phyloP scores from a whole-genome alignment of 2,113 vertebrate species.

The Himantopus leucocephalus region DNA sequence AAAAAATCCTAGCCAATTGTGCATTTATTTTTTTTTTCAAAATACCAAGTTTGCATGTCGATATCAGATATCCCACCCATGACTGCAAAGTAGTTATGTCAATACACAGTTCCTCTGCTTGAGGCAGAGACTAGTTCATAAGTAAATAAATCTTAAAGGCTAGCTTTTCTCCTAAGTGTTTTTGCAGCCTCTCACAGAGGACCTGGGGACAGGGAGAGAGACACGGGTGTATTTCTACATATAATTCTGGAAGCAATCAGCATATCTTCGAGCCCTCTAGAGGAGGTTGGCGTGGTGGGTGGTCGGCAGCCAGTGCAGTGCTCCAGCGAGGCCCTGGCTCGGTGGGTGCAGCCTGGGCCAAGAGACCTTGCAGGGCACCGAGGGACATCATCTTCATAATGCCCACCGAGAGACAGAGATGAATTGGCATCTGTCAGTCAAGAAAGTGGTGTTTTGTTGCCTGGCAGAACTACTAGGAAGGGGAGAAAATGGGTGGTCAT shows the following conservation, averaged over 20 bases:
- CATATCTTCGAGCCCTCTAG: not conserved
- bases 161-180: not conserved
- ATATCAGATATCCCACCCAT: not conserved
- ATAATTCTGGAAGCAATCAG: not conserved
- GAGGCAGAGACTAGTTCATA: not conserved
- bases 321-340: not conserved
- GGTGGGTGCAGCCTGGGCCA: not conserved
- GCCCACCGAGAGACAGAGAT: too few relatives aligned
- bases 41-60: not conserved
- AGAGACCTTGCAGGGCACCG: rapidly evolving
- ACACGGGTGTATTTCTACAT: not conserved
- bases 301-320: not conserved
- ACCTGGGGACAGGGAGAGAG: not conserved
- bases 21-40: not conserved
- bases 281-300: not conserved
- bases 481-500: not conserved
- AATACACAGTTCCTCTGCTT: not conserved
- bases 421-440: not conserved
- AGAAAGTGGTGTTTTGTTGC: not conserved
- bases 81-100: constrained; percentile 8
- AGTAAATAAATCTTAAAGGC: not conserved
- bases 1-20: not conserved
- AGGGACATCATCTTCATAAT: not conserved
- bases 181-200: not conserved
- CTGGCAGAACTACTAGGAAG: not conserved